Base-by-base conservation (phyloP, 2,113 vertebrate species). In the Micromys minutus region DNA sequence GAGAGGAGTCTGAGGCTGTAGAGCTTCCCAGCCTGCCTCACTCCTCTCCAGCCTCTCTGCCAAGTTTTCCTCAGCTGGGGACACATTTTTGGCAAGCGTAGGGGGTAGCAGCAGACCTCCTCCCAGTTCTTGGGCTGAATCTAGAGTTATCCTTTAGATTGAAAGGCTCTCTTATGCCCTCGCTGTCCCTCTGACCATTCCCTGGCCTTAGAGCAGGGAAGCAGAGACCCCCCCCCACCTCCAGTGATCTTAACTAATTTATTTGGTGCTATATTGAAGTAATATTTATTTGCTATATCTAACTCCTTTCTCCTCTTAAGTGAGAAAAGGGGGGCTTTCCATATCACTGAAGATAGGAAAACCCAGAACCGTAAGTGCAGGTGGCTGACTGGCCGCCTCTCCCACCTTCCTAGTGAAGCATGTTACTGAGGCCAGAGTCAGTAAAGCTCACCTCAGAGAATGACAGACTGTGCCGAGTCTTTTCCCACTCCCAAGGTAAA, bases 191-290 rank as follows among this genome's bases (percentile, higher is more conserved):
- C 26, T 85, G 16, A 65, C 87, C 13, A 2, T 69, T 67, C 57
- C 93, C 93, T 79, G 94, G 52, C 84, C 85, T 95, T 94, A 83
- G 36, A 87, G 31, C 92, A 92, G 47, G 94, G 87, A 88, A 77
- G 47, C 77, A 89, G 74, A 93, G 69, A 42, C 52, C 67, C 69
- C 79, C 15, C 94, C 80, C 71, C 36, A 3, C 69, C 92, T 77
- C 75, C 45, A 69, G 16, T 74, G 52, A 31, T 67, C 76, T 95
- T 75, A 81, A 84, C 55, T 97, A 96, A 98, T 94, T 97, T 97
- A 98, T 98, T 97, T 97, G 97, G 97, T 97, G 97, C 97, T 98
- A 97, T 96, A 71, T 29, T 94, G 92, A 97, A 96, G 52, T 97
- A 31, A 67, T 98, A 97, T 98, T 97, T 98, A 97, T 98, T 97